Conservation (phyloP, 2,888 invertebrate genomes). For the Tinea semifulvella region DNA sequence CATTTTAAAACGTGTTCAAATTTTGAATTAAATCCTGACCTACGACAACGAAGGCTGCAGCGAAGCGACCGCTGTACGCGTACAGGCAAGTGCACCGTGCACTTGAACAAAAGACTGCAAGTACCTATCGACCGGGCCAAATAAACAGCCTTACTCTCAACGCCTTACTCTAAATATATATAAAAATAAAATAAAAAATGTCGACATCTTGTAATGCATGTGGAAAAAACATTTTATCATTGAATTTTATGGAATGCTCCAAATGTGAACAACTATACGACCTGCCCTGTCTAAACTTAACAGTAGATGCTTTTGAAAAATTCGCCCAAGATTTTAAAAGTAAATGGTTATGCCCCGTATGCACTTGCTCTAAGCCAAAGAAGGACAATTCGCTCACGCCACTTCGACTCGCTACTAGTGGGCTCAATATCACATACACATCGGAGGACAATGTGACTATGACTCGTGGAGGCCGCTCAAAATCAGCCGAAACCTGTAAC, state of each 20-base stretch:
- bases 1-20: no score
- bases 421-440: neutral
- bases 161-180: no score
- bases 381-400: neutral
- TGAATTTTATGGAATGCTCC: neutral
- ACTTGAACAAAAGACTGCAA: no score
- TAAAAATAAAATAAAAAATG: neutral
- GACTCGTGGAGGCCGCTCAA: neutral
- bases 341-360: neutral
- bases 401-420: neutral
- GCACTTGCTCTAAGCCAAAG: constrained; percentile 4
- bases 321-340: neutral
- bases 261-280: neutral
- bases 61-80: no score
- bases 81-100: no score
- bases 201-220: constrained; percentile 1
- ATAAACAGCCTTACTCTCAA: no score
- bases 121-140: no score
- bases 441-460: neutral
- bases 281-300: neutral
- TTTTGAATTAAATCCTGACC: no score
- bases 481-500: neutral
- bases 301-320: neutral
- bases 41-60: no score
- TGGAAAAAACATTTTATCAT: constrained; percentile 1